phyloP scores from a whole-genome alignment of 2,113 vertebrate species.

The Macroglossus sobrinus region DNA sequence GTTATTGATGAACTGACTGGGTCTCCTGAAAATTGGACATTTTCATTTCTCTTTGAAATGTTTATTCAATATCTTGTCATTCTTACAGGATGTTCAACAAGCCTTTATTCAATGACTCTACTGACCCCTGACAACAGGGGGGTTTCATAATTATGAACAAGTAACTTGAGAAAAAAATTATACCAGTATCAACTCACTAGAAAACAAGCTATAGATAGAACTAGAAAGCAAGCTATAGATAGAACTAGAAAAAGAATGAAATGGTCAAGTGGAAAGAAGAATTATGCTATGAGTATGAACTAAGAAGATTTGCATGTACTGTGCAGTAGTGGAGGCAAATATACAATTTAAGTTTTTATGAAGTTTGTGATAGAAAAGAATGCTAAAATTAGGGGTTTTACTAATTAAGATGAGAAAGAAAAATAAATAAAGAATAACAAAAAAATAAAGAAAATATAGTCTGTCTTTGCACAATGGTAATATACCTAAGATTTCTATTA shows the following conservation, averaged over 20 bases:
- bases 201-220: background rate
- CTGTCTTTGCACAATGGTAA: background rate
- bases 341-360: background rate
- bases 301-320: background rate
- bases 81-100: conserved; percentile 3
- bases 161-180: background rate
- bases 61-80: conserved; percentile 7
- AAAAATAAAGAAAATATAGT: background rate
- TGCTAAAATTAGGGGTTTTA: background rate
- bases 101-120: background rate
- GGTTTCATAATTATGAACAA: background rate
- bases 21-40: conserved; percentile 36
- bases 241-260: background rate
- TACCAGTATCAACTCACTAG: background rate
- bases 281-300: background rate
- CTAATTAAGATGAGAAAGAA: background rate
- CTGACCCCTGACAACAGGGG: background rate
- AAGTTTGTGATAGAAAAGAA: background rate
- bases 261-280: background rate
- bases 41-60: conserved; percentile 44
- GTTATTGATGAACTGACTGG: conserved; percentile 17
- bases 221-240: background rate
- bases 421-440: background rate
- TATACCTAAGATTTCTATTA: background rate
- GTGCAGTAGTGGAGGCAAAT: background rate